These are phyloP conservation scores for Prunella strophiata DNA, from an alignment of 2,797 vertebrate species.

Conservation along the genomic window DNA sequence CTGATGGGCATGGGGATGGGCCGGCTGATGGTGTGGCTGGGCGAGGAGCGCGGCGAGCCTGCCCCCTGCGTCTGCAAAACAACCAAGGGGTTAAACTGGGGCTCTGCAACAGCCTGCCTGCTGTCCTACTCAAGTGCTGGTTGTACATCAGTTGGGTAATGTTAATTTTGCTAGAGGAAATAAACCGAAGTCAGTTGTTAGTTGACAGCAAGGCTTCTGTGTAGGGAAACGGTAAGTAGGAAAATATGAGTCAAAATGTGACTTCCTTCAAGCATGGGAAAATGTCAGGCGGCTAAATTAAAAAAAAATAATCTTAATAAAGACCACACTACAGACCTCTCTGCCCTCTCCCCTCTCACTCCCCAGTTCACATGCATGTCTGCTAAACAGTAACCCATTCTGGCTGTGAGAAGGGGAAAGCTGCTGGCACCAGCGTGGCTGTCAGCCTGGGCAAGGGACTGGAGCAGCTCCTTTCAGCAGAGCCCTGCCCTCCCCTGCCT, in stretches of 20 bases:
- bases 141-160: neutral
- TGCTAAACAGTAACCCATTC: neutral
- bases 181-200: neutral
- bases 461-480: neutral
- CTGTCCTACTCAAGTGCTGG: neutral
- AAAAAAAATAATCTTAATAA: neutral
- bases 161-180: slow-evolving; percentile 28
- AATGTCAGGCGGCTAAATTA: slow-evolving; percentile 33
- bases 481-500: neutral
- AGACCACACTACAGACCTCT: neutral
- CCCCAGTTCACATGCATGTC: neutral
- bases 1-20: slow-evolving; percentile 93
- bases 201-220: neutral
- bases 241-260: slow-evolving; percentile 20
- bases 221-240: neutral
- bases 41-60: slow-evolving; percentile 93
- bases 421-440: neutral
- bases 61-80: slow-evolving; percentile 91
- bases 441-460: neutral
- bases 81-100: slow-evolving; percentile 35
- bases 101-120: neutral
- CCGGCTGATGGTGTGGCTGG: slow-evolving; percentile 93
- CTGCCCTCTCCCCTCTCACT: neutral
- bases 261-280: slow-evolving; percentile 47
- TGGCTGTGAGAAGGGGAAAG: neutral